These are phyloP conservation scores for Lissocephala sabroskyi DNA, from an alignment of 2,888 invertebrate species.

Conservation along the genomic window DNA sequence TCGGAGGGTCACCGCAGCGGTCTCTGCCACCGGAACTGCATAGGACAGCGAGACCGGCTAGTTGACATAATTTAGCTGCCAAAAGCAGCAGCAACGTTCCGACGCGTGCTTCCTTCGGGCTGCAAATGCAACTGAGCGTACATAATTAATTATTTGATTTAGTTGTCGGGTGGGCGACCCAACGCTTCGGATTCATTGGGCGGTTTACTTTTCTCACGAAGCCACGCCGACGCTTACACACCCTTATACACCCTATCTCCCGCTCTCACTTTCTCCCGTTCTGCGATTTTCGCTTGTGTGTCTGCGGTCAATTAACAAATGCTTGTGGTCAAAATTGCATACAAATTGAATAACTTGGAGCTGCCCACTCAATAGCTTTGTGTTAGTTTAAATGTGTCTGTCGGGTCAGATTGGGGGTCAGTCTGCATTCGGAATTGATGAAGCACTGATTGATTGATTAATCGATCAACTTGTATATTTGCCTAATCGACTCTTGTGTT, in stretches of 20 bases:
- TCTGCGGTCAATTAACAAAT: slow-evolving; percentile 52
- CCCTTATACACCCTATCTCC: too few relatives aligned
- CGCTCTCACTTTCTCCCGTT: too few relatives aligned
- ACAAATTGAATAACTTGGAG: slow-evolving; percentile 51
- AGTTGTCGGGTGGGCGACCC: too few relatives aligned
- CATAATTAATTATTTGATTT: slow-evolving; percentile 50
- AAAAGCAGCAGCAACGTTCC: slow-evolving; percentile 14
- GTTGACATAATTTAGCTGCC: slow-evolving; percentile 46
- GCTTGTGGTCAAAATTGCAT: slow-evolving; percentile 54
- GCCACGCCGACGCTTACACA: too few relatives aligned
- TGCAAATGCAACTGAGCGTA: slow-evolving; percentile 45
- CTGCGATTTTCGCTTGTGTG: background rate
- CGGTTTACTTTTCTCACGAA: too few relatives aligned
- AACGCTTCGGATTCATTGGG: background rate
- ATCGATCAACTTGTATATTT: slow-evolving; percentile 2
- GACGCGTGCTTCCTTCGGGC: slow-evolving; percentile 40
- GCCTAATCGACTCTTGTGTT: background rate
- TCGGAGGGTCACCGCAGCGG: background rate
- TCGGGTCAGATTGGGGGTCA: too few relatives aligned
- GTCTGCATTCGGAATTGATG: slow-evolving; percentile 34
- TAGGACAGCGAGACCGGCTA: slow-evolving; percentile 5
- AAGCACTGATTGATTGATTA: slow-evolving; percentile 8
- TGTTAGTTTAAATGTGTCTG: too few relatives aligned
- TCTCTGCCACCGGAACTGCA: background rate
- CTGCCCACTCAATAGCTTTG: slow-evolving; percentile 7